Conservation (phyloP, 2,113 vertebrate species). For the Ibidorhyncha struthersii region DNA sequence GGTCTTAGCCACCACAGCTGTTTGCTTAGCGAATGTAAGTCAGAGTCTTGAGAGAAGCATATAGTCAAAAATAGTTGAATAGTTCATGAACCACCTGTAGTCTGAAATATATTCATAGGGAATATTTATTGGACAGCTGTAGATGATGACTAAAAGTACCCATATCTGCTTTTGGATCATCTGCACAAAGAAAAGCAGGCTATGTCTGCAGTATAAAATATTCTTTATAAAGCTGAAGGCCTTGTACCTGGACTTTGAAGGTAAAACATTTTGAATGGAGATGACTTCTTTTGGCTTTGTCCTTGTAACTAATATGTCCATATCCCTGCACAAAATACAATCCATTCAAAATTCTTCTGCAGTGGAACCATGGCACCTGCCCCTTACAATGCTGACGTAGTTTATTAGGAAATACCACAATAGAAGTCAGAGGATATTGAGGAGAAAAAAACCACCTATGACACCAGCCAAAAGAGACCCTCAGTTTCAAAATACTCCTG, state of each 20-base stretch:
- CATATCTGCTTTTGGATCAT: not conserved
- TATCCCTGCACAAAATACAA: not conserved
- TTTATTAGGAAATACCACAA: not conserved
- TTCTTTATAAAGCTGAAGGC: not conserved
- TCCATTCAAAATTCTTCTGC: not conserved
- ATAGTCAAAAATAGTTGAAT: slow-evolving; percentile 25
- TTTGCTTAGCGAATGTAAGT: slow-evolving; percentile 18
- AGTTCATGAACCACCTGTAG: slow-evolving; percentile 45
- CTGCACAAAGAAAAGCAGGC: not conserved
- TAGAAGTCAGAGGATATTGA: not conserved
- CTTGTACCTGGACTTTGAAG: not conserved
- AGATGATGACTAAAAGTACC: not conserved
- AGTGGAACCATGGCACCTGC: not conserved
- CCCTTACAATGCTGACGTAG: not conserved
- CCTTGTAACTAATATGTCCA: not conserved
- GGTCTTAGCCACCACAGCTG: slow-evolving; percentile 51
- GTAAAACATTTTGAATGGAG: not conserved
- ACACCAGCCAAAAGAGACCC: not conserved
- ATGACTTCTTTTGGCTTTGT: not conserved
- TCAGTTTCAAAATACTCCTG: not conserved
- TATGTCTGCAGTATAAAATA: not conserved
- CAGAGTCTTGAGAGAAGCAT: not conserved
- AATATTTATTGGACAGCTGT: slow-evolving; percentile 32
- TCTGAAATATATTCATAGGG: not conserved
- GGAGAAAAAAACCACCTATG: not conserved